Evolutionary conservation across 2,113 vertebrate genomes (phyloP), one percentile per base, ranked within the genome.

Genomic region (Limanda limanda): DNA sequence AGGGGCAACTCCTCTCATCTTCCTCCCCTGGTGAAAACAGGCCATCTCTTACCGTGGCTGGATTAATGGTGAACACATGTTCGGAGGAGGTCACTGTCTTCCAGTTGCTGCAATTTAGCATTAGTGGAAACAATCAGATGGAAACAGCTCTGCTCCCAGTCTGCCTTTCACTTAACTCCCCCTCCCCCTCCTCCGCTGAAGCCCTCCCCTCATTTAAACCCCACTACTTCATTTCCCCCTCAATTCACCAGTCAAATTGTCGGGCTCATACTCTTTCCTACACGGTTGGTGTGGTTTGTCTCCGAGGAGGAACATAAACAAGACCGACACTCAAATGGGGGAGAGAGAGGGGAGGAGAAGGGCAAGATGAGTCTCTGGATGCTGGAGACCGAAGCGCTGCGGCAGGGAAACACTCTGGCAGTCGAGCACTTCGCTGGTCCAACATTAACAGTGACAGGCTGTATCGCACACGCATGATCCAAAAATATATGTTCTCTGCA

Each of bases 51-150:
- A 78, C 83, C 78, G 72, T 48, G 55, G 64, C 51, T 71, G 68
- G 72, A 90, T 86, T 94, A 92, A 94, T 94, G 84, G 71, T 69
- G 81, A 94, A 91, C 93, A 94, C 75, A 91, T 94, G 94, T 93
- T 83, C 52, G 65, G 78, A 88, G 89, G 80, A 91, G 84, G 86
- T 88, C 88, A 82, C 70, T 81, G 79, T 92, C 82, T 91, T 93
- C 87, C 90, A 92, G 84, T 91, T 89, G 89, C 86, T 91, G 85
- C 82, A 88, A 91, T 91, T 89, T 88, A 86, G 86, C 80, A 93
- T 94, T 91, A 94, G 88, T 88, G 87, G 89, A 92, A 93, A 93
- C 83, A 85, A 78, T 90, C 70, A 60, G 68, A 93, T 92, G 86
- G 86, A 92, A 94, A 89, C 82, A 90, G 73, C 80, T 81, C 76